Evolutionary conservation across 2,113 vertebrate genomes (phyloP).

Genomic region (Gallinago paraguaiae): DNA sequence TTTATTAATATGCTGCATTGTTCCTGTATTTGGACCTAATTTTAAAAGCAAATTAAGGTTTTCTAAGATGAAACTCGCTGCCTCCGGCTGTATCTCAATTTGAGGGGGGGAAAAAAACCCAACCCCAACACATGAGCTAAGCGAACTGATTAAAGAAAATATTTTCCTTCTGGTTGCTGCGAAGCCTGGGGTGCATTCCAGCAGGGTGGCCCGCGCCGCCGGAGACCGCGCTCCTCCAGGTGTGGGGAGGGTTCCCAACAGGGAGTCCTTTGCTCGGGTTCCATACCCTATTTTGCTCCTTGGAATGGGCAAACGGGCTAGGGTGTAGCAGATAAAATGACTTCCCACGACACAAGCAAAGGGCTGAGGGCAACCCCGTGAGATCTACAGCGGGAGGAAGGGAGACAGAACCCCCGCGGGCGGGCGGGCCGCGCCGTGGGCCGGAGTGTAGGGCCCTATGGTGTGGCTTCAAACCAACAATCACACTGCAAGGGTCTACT

Average conservation of each 20-base stretch:
- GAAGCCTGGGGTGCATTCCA: slow-evolving; percentile 66
- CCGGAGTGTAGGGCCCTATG: background rate
- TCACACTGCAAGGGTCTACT: slow-evolving; percentile 17
- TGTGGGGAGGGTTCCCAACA: slow-evolving; percentile 42
- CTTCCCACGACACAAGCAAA: background rate
- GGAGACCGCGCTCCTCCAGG: slow-evolving; percentile 40
- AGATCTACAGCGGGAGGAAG: background rate
- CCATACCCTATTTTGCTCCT: slow-evolving; percentile 26
- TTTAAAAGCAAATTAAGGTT: slow-evolving; percentile 60
- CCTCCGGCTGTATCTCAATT: slow-evolving; percentile 44
- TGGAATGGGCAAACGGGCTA: slow-evolving; percentile 45
- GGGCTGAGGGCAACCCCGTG: background rate
- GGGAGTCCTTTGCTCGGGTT: slow-evolving; percentile 51
- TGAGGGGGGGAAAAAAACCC: background rate
- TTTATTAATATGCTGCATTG: slow-evolving; percentile 48
- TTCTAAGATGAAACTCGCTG: slow-evolving; percentile 39
- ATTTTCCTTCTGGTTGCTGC: slow-evolving; percentile 47
- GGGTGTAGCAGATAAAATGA: background rate
- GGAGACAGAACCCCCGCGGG: background rate
- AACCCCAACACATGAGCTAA: background rate
- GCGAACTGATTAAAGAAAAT: slow-evolving; percentile 62
- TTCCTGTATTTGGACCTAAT: slow-evolving; percentile 42
- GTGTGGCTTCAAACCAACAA: background rate
- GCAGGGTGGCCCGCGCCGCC: slow-evolving; percentile 58
- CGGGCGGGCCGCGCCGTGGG: background rate